phyloP scores from a whole-genome alignment of 2,797 vertebrate genomes.

The Pitangus sulphuratus region DNA sequence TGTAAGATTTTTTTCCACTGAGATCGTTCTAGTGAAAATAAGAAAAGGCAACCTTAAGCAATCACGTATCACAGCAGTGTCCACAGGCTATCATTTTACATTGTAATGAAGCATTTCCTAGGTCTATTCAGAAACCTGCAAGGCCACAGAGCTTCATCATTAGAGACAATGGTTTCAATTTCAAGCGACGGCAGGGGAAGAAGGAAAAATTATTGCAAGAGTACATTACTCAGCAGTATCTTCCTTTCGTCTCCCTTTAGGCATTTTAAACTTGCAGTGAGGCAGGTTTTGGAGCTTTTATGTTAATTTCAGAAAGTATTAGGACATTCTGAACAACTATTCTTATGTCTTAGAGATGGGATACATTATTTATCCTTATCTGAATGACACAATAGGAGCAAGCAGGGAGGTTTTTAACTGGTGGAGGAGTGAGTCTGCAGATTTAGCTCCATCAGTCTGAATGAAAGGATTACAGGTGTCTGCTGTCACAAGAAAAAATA shows the following conservation, averaged over 20 bases:
- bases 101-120: constrained; percentile 29
- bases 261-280: background rate
- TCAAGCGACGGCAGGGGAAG: background rate
- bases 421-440: background rate
- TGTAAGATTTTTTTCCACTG: background rate
- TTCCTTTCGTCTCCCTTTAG: background rate
- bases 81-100: background rate
- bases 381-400: background rate
- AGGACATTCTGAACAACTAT: background rate
- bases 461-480: background rate
- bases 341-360: background rate
- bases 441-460: background rate
- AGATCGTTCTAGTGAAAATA: constrained; percentile 30
- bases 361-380: background rate
- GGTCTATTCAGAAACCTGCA: constrained; percentile 27
- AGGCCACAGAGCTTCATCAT: constrained; percentile 26
- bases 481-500: background rate
- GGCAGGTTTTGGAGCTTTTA: background rate
- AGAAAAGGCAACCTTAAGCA: constrained; percentile 24
- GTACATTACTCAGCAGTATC: background rate
- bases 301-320: background rate
- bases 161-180: constrained; percentile 43
- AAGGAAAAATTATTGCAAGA: background rate
- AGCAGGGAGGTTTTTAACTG: background rate
- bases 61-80: constrained; percentile 15